Evolutionary conservation across 2,888 invertebrate species (phyloP), one percentile per base, ranked within the genome.

Genomic region (Ashinkailepas kermadecensis): DNA sequence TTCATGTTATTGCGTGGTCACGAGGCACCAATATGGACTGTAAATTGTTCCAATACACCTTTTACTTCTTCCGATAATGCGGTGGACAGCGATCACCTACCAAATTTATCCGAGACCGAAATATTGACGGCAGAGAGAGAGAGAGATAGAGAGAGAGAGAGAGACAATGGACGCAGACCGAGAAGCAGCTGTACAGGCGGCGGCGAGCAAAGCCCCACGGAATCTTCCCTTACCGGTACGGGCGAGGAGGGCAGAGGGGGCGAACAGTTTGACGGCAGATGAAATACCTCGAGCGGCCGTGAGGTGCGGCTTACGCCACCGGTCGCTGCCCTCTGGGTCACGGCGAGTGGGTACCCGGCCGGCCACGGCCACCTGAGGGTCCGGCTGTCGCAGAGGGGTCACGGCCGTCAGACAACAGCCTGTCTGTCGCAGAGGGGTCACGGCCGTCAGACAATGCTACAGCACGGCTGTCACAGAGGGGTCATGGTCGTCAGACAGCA

Each of bases 241-340:
- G 56, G 74, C 74, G 18, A 74, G 74, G 74, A 54, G 74, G 74
- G 74, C 74, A 15, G 74, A 74, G 56, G 74, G 54, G 74, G 56
- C 74, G 18, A 74, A 74, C 74, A 74, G 74, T 74, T 74, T 74
- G 74, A 74, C 56, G 74, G 56, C 74, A 18, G 74, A 74, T 54
- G 74, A 74, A 74, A 74, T 74, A 74, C 74, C 74, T 74, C 74
- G 39, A 56, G 74, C 74, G 13, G 74, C 74, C 74, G 74, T 23
- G 21, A 74, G 54, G 54, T 74, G 74, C 18, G 74, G 74, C 74
- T 21, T 54, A 1, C 74, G 74, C 74, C 74, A 74, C 9, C 54
- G 56, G 18, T 54, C 74, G 74, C 23, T 13, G 18, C 21, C 21
- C 21, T 74, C 74, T 8, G 56, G 54, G 74, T 74, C 74, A 0